Conservation (phyloP, 2,888 invertebrate genomes). For the Tubulanus polymorphus region DNA sequence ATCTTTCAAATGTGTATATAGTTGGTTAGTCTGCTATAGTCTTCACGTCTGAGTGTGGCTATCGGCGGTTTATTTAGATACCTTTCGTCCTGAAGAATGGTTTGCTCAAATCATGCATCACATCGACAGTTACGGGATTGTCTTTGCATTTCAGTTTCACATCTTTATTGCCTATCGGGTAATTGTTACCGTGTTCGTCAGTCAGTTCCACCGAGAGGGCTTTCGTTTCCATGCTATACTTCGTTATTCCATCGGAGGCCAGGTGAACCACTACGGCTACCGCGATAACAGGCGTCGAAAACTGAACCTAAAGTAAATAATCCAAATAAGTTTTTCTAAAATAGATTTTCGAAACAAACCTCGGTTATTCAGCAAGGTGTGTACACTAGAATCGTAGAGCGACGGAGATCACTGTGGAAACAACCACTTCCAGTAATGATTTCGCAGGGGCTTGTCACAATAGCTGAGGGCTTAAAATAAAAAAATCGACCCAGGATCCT, state of each 20-base stretch:
- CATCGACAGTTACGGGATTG: slow-evolving; percentile 27
- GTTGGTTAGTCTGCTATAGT: no score
- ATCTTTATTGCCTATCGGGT: slow-evolving; percentile 16
- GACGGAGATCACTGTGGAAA: no score
- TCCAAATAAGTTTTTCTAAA: neutral
- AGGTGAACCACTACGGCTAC: slow-evolving; percentile 35
- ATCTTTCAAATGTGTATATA: no score
- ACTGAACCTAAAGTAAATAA: slow-evolving; percentile 24
- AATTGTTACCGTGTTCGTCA: slow-evolving; percentile 17
- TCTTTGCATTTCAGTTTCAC: slow-evolving; percentile 26
- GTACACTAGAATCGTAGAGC: no score
- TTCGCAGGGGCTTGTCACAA: no score
- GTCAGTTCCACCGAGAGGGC: slow-evolving; percentile 27
- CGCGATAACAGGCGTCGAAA: slow-evolving; percentile 32
- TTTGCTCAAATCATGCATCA: slow-evolving; percentile 33
- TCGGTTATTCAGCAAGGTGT: no score
- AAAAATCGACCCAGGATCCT: no score
- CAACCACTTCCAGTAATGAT: no score
- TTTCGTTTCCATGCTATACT: slow-evolving; percentile 18
- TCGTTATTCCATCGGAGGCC: slow-evolving; percentile 30
- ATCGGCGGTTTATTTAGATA: no score
- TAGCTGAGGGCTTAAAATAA: no score
- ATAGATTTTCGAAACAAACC: no score
- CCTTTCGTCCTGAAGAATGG: slow-evolving; percentile 36
- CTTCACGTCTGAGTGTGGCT: no score